Percentiles rank a stretch among this genome's conserved stretches.
These are phyloP conservation scores for Poeciliopsis prolifica DNA, from an alignment of 2,113 vertebrate species.

Conservation along the genomic window DNA sequence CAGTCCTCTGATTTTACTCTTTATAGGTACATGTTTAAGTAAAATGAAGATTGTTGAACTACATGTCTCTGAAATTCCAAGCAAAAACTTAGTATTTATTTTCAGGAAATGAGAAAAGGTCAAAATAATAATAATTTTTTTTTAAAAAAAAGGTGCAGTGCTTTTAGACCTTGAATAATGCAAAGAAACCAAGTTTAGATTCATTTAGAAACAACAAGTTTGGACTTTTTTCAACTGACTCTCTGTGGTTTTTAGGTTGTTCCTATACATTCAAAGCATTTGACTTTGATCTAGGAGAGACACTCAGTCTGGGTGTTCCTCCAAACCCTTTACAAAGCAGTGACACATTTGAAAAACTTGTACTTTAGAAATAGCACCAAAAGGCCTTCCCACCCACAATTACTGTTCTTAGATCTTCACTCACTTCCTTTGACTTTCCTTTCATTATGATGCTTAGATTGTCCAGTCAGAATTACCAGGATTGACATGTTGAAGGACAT, in stretches of 20 bases:
- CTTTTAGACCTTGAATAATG: too few relatives aligned
- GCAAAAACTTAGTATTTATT: too few relatives aligned
- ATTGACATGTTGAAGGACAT: too few relatives aligned
- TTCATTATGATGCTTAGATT: background rate
- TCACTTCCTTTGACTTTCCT: background rate
- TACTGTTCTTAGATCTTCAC: background rate
- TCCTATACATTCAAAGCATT: background rate
- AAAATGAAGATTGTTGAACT: too few relatives aligned
- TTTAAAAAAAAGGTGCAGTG: too few relatives aligned
- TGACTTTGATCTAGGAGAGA: background rate
- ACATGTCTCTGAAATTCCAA: too few relatives aligned
- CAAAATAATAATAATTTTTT: too few relatives aligned
- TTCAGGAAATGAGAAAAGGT: too few relatives aligned
- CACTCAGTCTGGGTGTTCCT: background rate
- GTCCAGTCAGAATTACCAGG: background rate
- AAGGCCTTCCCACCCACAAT: background rate
- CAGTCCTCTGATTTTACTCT: too few relatives aligned
- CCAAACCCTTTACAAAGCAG: background rate
- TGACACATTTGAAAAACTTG: background rate
- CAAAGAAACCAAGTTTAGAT: too few relatives aligned
- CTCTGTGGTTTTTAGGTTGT: background rate
- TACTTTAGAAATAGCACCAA: background rate
- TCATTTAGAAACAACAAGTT: too few relatives aligned
- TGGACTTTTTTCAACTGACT: background rate
- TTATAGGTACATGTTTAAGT: too few relatives aligned